These are phyloP conservation scores for Ostrea edulis DNA, from an alignment of 1,140 invertebrate genomes.

Conservation along the genomic window DNA sequence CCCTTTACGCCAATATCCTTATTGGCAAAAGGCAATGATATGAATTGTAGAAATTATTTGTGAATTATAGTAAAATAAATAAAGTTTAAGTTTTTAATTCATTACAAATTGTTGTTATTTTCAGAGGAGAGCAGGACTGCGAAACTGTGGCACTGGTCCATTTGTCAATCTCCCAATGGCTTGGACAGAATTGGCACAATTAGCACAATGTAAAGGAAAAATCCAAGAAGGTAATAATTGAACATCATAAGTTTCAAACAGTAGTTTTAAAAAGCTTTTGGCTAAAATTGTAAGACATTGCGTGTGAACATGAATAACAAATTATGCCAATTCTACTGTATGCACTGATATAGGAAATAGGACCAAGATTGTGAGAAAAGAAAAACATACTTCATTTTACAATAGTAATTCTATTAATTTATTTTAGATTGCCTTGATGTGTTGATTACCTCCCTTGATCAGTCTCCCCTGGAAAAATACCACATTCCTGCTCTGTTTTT, in stretches of 20 bases:
- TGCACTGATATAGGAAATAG: not conserved
- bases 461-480: conserved; percentile 73
- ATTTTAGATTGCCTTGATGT: conserved; percentile 77
- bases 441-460: conserved; percentile 75
- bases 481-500: conserved; percentile 79
- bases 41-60: too few species aligned
- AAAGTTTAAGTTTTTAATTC: not conserved
- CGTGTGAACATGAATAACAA: too few species aligned
- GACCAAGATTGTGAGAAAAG: not conserved
- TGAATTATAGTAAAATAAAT: not conserved
- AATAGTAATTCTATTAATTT: not conserved
- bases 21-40: too few species aligned
- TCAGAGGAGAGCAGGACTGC: conserved; percentile 74
- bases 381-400: not conserved
- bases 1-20: too few species aligned
- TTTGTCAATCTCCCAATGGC: conserved; percentile 77
- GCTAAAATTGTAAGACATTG: not conserved
- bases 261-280: not conserved
- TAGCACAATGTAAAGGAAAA: conserved; percentile 78
- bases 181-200: conserved; percentile 78
- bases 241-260: not conserved
- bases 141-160: conserved; percentile 65
- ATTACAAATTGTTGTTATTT: not conserved
- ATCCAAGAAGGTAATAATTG: conserved; percentile 76
- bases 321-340: too few species aligned